Evolutionary conservation across 1,140 invertebrate genomes (phyloP), one percentile per base, ranked within the genome.

Genomic region (Drosophila carrolli): DNA sequence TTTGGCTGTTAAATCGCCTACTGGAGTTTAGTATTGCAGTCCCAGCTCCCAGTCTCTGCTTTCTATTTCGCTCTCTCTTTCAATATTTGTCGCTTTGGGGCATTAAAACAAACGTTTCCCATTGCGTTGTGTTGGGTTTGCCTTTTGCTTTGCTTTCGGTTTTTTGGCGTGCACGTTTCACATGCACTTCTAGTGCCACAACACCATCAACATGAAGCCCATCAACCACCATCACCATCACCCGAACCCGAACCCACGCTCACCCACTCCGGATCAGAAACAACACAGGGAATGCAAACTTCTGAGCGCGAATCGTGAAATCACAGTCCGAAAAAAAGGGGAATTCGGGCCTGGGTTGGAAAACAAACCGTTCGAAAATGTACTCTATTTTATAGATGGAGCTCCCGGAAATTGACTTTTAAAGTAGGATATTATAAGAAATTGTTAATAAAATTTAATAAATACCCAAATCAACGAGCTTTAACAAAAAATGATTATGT

Each of bases 41-140:
- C 23, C 38, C 66, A 35, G 53, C 32, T 29, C 27, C 38, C 27
- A 10, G 43, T 8, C 32, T 54, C 56, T 27, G 13, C 19, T 43
- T 40, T 32, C 55, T 35, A 37, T 35, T 54, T 54, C 41, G 37
- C 59, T 27, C 47, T 57, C 81, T 81, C 68, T 71, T 56, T 78
- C 83, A 89, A 88, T 88, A 88, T 88, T 88, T 88, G 84, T 88
- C 84, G 84, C 84, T 88, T 89, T 88, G 46, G 84, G 84, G 84
- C 76, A 88, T 88, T 88, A 88, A 88, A 89, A 88, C 80, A 84
- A 89, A 84, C 84, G 84, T 89, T 88, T 80, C 84, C 63, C 73
- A 71, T 79, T 84, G 83, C 83, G 71, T 74, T 81, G 65, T 62
- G 78, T 77, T 73, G 62, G 72, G 73, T 70, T 71, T 80, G 77